Conservation (phyloP, 1,140 invertebrate species). For the Eriosoma lanigerum region DNA sequence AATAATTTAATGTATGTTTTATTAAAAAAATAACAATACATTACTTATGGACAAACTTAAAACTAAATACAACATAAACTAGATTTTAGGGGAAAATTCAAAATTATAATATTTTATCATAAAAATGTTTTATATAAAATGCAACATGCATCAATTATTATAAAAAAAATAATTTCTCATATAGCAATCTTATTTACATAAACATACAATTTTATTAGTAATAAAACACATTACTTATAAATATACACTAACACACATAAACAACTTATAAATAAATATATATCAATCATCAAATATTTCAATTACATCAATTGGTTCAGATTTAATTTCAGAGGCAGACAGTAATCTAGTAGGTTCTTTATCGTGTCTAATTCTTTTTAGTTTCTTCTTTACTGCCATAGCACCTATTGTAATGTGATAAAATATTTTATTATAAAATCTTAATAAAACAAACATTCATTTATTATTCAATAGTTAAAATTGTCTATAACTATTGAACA, state of each 20-base stretch:
- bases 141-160: too few relatives aligned
- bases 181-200: not conserved
- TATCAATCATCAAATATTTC: constrained; percentile 56
- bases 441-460: too few relatives aligned
- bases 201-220: not conserved
- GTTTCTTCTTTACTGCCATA: constrained; percentile 33
- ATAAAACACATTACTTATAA: not conserved
- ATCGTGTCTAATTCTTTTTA: constrained; percentile 11
- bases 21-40: too few relatives aligned
- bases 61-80: too few relatives aligned
- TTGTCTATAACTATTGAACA: too few relatives aligned
- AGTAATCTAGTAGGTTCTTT: constrained; percentile 20
- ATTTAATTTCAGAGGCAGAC: constrained; percentile 13
- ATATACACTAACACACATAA: not conserved
- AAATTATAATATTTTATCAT: too few relatives aligned
- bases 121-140: too few relatives aligned
- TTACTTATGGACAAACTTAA: too few relatives aligned
- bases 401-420: constrained; percentile 7
- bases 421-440: not conserved
- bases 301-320: constrained; percentile 29
- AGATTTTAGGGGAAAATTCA: too few relatives aligned
- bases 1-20: too few relatives aligned
- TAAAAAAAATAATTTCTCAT: too few relatives aligned
- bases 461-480: too few relatives aligned
- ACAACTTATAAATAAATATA: not conserved